Conservation (phyloP, 2,888 invertebrate species). For the Phaedon cochleariae region DNA sequence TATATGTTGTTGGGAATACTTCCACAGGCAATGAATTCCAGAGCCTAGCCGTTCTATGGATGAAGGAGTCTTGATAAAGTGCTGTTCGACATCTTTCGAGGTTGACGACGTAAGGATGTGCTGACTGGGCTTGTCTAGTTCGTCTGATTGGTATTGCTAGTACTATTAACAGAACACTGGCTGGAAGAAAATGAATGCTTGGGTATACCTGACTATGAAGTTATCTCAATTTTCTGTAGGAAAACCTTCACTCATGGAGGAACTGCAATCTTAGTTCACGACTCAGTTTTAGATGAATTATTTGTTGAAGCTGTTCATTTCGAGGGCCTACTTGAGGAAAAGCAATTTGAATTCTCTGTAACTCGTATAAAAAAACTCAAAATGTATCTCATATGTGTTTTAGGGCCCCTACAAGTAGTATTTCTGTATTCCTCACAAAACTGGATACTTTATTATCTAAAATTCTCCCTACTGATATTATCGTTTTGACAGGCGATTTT, state of each 20-base stretch:
- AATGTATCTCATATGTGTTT: conserved; percentile 3
- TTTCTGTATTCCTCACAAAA: conserved; percentile 3
- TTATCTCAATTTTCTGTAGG: conserved; percentile 8
- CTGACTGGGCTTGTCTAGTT: too few relatives aligned
- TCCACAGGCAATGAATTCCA: too few relatives aligned
- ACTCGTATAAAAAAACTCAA: not conserved
- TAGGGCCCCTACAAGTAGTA: not conserved
- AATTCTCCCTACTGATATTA: not conserved
- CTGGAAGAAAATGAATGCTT: conserved; percentile 7
- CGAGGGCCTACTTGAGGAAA: not conserved
- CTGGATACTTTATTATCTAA: not conserved
- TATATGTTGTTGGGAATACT: too few relatives aligned
- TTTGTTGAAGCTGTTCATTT: not conserved
- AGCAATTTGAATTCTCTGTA: not conserved
- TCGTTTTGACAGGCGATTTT: conserved; percentile 1
- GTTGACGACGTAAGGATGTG: too few relatives aligned
- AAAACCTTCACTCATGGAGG: conserved; percentile 4
- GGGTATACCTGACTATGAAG: not conserved
- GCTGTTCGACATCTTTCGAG: too few relatives aligned
- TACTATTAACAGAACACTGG: conserved; percentile 18
- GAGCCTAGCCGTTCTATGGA: too few relatives aligned
- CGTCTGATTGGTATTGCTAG: too few relatives aligned
- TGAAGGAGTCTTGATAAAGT: too few relatives aligned
- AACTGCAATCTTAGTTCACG: conserved; percentile 1
- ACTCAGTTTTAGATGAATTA: not conserved